Base-by-base conservation (phyloP, 2,797 vertebrate species). In the Gobionotothen gibberifrons region DNA sequence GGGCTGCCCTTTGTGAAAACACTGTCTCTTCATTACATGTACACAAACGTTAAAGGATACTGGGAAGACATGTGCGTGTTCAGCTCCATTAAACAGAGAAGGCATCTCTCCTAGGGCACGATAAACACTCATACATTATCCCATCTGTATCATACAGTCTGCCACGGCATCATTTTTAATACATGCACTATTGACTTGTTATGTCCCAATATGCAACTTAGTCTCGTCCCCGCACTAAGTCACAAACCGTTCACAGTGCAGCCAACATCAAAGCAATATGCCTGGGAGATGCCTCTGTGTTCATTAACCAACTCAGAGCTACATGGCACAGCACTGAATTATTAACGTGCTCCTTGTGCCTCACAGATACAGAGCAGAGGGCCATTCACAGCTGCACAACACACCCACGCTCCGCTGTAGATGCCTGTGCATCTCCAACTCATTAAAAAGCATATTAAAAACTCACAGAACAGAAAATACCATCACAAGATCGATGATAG, bases 261-360 rank as follows among this genome's bases (percentile, higher is more conserved):
- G 72, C 77, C 68, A 74, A 82, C 85, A 88, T 90, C 85, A 91
- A 87, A 91, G 84, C 79, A 57, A 57, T 69, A 74, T 71, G 84
- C 78, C 87, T 72, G 43, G 58, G 82, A 89, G 88, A 91, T 82
- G 86, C 83, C 70, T 79, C 72, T 76, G 43, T 79, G 86, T 85
- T 90, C 82, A 88, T 90, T 87, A 87, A 84, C 83, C 85, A 88
- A 88, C 79, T 71, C 78, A 52, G 63, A 80, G 78, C 84, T 72
- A 85, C 85, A 84, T 73, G 78, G 85, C 85, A 85, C 68, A 74
- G 76, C 74, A 79, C 89, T 94, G 86, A 95, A 94, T 94, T 92
- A 94, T 93, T 94, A 78, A 94, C 76, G 55, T 16, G 43, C 79
- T 87, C 81, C 85, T 78, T 79, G 60, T 81, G 82, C 85, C 85